Percentiles rank a stretch among this genome's conserved stretches.
These are phyloP conservation scores for Lutraria lutraria DNA, from an alignment of 2,888 invertebrate species.

Conservation along the genomic window DNA sequence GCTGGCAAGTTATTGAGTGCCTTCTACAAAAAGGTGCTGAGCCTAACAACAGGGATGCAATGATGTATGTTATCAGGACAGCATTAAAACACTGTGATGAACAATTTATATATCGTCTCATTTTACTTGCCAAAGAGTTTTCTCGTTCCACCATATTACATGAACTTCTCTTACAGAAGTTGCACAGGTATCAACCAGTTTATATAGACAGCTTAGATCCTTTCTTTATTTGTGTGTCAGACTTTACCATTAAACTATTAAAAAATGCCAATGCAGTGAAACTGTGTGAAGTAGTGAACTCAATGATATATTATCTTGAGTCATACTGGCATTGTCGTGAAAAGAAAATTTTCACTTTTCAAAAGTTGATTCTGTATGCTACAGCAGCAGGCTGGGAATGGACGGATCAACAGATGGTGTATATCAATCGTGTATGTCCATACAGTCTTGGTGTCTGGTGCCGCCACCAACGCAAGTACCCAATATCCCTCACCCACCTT, in stretches of 20 bases:
- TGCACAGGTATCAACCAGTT: slow-evolving; percentile 80
- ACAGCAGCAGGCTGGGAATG: slow-evolving; percentile 79
- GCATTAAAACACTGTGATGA: slow-evolving; percentile 78
- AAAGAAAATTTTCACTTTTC: slow-evolving; percentile 67
- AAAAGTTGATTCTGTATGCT: slow-evolving; percentile 76
- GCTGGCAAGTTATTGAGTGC: slow-evolving; percentile 79
- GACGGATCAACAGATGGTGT: slow-evolving; percentile 70
- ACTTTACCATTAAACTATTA: slow-evolving; percentile 78
- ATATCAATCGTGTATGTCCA: slow-evolving; percentile 72
- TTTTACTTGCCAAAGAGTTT: slow-evolving; percentile 69
- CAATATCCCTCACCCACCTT: slow-evolving; percentile 72
- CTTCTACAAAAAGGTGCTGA: slow-evolving; percentile 78
- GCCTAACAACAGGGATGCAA: slow-evolving; percentile 79
- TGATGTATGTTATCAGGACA: slow-evolving; percentile 81
- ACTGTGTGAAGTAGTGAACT: slow-evolving; percentile 71
- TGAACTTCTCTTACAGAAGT: slow-evolving; percentile 76
- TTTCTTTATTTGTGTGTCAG: slow-evolving; percentile 74
- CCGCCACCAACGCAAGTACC: slow-evolving; percentile 59
- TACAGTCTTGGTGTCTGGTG: slow-evolving; percentile 74
- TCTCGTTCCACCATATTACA: slow-evolving; percentile 75
- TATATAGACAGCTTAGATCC: slow-evolving; percentile 77
- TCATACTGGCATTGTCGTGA: slow-evolving; percentile 77
- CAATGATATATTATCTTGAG: slow-evolving; percentile 79
- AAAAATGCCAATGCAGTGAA: slow-evolving; percentile 64
- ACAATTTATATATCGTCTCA: slow-evolving; percentile 76